Percentiles rank a stretch among this genome's conserved stretches.
phyloP scores from a whole-genome alignment of 2,113 vertebrate genomes.

The Charina bottae region DNA sequence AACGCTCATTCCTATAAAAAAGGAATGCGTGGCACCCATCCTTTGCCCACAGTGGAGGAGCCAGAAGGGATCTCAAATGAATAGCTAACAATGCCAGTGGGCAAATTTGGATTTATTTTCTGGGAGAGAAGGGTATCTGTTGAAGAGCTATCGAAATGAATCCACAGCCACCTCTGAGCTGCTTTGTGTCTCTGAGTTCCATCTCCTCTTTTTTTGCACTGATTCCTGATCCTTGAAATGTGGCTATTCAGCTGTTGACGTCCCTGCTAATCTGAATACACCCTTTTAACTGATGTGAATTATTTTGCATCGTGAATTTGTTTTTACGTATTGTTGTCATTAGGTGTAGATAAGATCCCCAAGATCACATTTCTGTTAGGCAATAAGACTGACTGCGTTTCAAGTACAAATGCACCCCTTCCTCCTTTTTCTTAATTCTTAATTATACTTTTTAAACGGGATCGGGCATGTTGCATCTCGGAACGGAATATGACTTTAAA shows the following conservation, averaged over 20 bases:
- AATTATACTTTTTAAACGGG: neutral
- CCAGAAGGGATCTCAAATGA: neutral
- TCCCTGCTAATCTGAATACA: slow-evolving; percentile 36
- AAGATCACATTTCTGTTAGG: slow-evolving; percentile 1
- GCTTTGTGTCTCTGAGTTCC: neutral
- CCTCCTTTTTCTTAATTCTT: neutral
- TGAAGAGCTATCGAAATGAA: slow-evolving; percentile 24
- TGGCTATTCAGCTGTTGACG: slow-evolving; percentile 56
- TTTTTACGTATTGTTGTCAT: slow-evolving; percentile 26
- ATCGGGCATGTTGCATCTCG: neutral
- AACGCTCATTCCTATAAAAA: neutral
- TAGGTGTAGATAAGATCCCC: slow-evolving; percentile 15
- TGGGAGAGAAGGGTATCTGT: slow-evolving; percentile 29
- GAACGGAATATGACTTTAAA: neutral
- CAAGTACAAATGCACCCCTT: neutral
- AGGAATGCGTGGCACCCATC: neutral
- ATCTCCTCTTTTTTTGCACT: neutral
- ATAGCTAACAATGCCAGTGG: slow-evolving; percentile 6
- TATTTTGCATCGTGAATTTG: neutral
- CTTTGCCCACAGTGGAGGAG: fast-evolving
- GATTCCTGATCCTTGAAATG: slow-evolving; percentile 50
- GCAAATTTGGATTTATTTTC: slow-evolving; percentile 1
- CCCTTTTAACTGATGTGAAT: neutral
- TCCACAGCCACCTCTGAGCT: neutral
- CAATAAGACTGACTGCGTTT: slow-evolving; percentile 15